Evolutionary conservation across 2,888 invertebrate genomes (phyloP), one percentile per base, ranked within the genome.

Genomic region (Anticlea derivata): DNA sequence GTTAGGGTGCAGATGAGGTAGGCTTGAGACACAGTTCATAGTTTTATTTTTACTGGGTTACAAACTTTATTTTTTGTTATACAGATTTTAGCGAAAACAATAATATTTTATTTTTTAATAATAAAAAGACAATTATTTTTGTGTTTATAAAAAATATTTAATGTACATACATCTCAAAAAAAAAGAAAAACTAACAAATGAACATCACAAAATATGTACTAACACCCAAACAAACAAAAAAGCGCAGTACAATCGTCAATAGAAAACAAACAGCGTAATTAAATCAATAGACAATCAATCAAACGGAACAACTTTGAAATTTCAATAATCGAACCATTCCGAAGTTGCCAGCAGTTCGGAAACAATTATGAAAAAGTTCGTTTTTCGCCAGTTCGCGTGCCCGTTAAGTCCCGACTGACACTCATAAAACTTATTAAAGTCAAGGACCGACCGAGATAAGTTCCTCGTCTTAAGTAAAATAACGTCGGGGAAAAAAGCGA

Each of bases 401-500:
- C 87, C 82, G 87, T 87, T 86, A 84, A 84, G 83, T 85, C 85
- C 75, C 84, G 84, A 80, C 86, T 86, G 87, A 86, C 88, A 86
- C 87, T 89, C 88, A 86, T 88, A 87, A 89, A 89, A 90, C 88
- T 90, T 89, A 89, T 89, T 89, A 88, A 89, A 89, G 89, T 89
- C 89, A 89, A 89, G 88, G 86, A 89, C 89, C 86, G 86, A 77
- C 84, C 86, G 85, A 88, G 89, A 87, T 88, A 89, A 88, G 86
- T 88, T 90, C 80, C 79, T 78, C 85, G 84, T 84, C 88, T 88
- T 89, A 86, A 88, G 89, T 90, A 88, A 90, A 89, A 90, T 88
- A 88, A 87, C 85, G 86, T 74, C 69, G 80, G 71, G 71, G 81
- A 86, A 88, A 86, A 88, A 88, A 84, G 82, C 79, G 66, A 71